A percentile compares a stretch with the other conserved stretches of the same genome.
phyloP scores from a whole-genome alignment of 2,888 invertebrate species.

The Dicyrtoma fusca region DNA sequence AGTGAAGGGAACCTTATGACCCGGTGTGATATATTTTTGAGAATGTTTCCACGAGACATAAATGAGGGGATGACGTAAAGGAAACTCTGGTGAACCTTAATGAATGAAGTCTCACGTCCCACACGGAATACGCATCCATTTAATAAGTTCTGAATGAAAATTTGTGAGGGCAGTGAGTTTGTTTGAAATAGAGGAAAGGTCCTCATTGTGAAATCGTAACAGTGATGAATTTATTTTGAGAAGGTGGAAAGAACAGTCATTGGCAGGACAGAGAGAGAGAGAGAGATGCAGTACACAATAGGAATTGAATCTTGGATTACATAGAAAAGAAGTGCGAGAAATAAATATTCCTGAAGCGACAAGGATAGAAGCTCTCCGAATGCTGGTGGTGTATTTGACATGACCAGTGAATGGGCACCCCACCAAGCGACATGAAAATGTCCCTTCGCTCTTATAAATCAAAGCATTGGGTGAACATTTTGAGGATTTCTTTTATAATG shows the following conservation, averaged over 20 bases:
- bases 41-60: too few relatives aligned
- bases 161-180: not conserved
- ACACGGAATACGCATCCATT: not conserved
- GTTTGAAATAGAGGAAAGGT: not conserved
- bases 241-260: constrained; percentile 8
- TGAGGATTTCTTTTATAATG: constrained; percentile 31
- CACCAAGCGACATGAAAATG: constrained; percentile 18
- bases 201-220: not conserved
- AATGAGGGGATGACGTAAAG: too few relatives aligned
- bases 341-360: constrained; percentile 23
- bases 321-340: constrained; percentile 17
- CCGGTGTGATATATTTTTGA: too few relatives aligned
- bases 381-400: constrained; percentile 17
- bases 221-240: not conserved
- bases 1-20: too few relatives aligned
- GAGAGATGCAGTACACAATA: not conserved
- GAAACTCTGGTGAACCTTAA: too few relatives aligned
- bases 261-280: constrained; percentile 1
- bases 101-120: too few relatives aligned
- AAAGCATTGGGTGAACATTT: constrained; percentile 37
- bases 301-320: not conserved
- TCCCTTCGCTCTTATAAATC: constrained; percentile 29
- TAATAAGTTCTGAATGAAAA: constrained; percentile 1
- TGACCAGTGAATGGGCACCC: constrained; percentile 30
- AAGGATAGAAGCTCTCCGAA: constrained; percentile 7